Conservation (phyloP, 2,797 vertebrate genomes). For the Artibeus lituratus region DNA sequence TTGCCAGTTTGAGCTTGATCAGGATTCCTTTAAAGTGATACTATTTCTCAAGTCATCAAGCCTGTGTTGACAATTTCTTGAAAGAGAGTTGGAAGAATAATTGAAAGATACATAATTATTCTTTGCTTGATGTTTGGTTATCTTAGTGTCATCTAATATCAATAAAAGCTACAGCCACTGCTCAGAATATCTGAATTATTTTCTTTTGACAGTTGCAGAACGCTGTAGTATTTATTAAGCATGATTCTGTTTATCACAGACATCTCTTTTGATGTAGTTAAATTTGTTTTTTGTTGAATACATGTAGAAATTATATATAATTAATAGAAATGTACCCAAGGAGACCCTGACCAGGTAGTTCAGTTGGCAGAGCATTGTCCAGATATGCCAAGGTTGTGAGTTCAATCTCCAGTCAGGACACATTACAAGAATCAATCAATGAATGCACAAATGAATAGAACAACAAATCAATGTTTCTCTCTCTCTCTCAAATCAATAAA, state of each 20-base stretch:
- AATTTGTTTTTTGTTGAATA: slow-evolving; percentile 40
- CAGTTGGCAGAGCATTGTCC: not conserved
- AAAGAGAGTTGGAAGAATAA: slow-evolving; percentile 52
- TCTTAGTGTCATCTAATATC: slow-evolving; percentile 56
- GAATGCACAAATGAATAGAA: not conserved
- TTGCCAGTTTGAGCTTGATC: slow-evolving; percentile 45
- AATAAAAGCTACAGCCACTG: slow-evolving; percentile 48
- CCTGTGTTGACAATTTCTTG: slow-evolving; percentile 65
- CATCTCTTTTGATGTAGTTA: slow-evolving; percentile 33
- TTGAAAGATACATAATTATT: slow-evolving; percentile 57
- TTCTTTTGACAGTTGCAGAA: slow-evolving; percentile 41
- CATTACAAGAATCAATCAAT: not conserved
- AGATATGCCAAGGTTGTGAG: not conserved
- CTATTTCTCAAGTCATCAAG: slow-evolving; percentile 44
- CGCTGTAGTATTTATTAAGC: slow-evolving; percentile 22
- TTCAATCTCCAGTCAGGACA: not conserved
- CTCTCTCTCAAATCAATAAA: not conserved
- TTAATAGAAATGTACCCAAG: slow-evolving; percentile 25
- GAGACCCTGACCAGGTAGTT: not conserved
- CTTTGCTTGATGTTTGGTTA: slow-evolving; percentile 55
- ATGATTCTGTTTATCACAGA: slow-evolving; percentile 41
- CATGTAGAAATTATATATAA: slow-evolving; percentile 13
- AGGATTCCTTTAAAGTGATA: slow-evolving; percentile 47
- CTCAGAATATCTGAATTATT: slow-evolving; percentile 37
- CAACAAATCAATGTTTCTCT: not conserved